Evolutionary conservation across 2,797 vertebrate species (phyloP).

Genomic region (Geotrypetes seraphini): DNA sequence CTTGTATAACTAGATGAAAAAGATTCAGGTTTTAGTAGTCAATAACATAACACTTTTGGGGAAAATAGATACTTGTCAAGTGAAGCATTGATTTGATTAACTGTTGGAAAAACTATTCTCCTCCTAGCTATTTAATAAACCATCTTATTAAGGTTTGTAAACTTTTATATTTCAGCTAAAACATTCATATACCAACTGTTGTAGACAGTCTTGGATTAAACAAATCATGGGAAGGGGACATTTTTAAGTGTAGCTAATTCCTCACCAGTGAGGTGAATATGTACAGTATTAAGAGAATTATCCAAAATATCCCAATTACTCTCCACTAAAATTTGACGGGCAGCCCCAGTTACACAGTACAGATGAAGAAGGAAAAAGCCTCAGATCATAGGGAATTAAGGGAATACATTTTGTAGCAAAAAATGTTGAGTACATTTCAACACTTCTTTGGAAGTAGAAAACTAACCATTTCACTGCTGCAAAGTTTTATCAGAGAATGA

Average conservation of each 20-base stretch:
- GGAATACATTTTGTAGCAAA: conserved; percentile 47
- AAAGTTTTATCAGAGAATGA: conserved; percentile 53
- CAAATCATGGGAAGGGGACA: conserved; percentile 34
- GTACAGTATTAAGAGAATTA: conserved; percentile 63
- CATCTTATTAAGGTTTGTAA: conserved; percentile 48
- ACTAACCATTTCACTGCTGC: conserved; percentile 40
- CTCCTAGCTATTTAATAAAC: conserved; percentile 49
- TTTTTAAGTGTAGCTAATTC: conserved; percentile 29
- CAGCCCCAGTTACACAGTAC: too few relatives aligned
- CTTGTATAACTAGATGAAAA: conserved; percentile 66
- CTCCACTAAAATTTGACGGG: too few relatives aligned
- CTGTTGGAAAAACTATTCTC: conserved; percentile 35
- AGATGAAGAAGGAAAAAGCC: too few relatives aligned
- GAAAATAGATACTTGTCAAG: conserved; percentile 79
- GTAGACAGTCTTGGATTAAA: conserved; percentile 45
- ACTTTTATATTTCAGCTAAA: conserved; percentile 35
- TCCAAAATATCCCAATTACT: too few relatives aligned
- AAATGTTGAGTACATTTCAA: conserved; percentile 35
- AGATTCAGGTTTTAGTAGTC: conserved; percentile 90
- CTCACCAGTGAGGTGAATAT: conserved; percentile 45
- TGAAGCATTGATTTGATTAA: conserved; percentile 69
- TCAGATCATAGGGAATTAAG: too few relatives aligned
- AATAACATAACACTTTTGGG: conserved; percentile 62
- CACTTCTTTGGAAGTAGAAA: conserved; percentile 51
- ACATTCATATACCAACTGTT: conserved; percentile 40